These are phyloP conservation scores for Stenotaenia linearis DNA, from an alignment of 2,888 invertebrate genomes.

Conservation along the genomic window DNA sequence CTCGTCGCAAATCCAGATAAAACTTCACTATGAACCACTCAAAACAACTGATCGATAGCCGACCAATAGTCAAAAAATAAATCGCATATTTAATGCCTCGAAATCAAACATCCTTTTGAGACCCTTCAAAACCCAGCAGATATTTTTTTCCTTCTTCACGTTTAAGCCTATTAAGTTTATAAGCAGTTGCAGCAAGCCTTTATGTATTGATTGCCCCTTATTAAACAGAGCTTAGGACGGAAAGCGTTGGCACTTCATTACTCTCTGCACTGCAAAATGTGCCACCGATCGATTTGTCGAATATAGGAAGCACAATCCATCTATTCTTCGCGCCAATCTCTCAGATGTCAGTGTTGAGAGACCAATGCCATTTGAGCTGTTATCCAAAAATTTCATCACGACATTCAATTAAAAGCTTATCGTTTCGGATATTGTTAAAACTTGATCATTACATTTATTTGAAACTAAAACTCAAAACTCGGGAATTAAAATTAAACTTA, in stretches of 20 bases:
- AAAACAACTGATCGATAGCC: not conserved
- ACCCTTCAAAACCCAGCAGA: not conserved
- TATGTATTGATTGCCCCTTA: constrained; percentile 17
- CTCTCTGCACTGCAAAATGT: not conserved
- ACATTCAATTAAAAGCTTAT: not conserved
- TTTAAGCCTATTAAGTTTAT: constrained; percentile 3
- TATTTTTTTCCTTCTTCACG: not conserved
- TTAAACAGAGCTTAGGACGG: constrained; percentile 3
- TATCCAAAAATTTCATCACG: not conserved
- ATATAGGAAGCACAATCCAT: not conserved
- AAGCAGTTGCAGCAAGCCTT: not conserved
- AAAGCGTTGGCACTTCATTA: constrained; percentile 15
- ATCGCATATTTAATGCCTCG: not conserved
- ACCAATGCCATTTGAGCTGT: too few relatives aligned
- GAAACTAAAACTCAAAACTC: too few relatives aligned
- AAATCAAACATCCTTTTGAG: not conserved
- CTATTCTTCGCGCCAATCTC: constrained; percentile 6
- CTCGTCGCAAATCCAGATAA: not conserved
- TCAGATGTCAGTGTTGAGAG: not conserved
- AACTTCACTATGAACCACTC: not conserved
- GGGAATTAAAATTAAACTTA: too few relatives aligned
- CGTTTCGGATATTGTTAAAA: not conserved
- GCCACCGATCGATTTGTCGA: constrained; percentile 10
- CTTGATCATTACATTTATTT: not conserved
- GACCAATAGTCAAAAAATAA: not conserved